phyloP scores from a whole-genome alignment of 2,113 vertebrate species.

The Percina caprodes region DNA sequence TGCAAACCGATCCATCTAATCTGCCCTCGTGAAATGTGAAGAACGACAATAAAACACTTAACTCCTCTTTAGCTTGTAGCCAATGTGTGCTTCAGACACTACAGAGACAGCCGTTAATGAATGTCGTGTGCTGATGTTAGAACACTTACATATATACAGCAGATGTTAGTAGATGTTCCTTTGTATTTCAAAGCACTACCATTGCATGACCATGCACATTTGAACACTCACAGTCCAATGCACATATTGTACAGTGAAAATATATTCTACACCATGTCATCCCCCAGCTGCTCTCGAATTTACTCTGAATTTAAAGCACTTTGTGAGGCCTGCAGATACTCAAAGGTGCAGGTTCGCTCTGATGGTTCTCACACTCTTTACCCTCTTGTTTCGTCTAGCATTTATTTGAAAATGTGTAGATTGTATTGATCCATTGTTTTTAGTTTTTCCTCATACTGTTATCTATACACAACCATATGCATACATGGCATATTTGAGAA shows the following conservation, averaged over 20 bases:
- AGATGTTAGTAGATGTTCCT: constrained; percentile 15
- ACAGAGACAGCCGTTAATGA: constrained; percentile 29
- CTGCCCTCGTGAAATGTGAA: constrained; percentile 68
- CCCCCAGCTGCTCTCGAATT: background rate
- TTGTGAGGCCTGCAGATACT: constrained; percentile 56
- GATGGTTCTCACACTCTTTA: background rate
- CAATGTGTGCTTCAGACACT: constrained; percentile 25
- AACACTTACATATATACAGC: constrained; percentile 4
- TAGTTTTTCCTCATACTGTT: constrained; percentile 28
- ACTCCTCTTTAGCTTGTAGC: constrained; percentile 26
- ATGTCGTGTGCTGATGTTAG: constrained; percentile 32
- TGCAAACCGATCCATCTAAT: constrained; percentile 67
- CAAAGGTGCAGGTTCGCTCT: constrained; percentile 34
- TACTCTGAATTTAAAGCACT: constrained; percentile 66
- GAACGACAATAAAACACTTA: constrained; percentile 12
- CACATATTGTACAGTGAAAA: constrained; percentile 51
- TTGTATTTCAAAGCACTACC: constrained; percentile 53
- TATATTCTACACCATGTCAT: background rate
- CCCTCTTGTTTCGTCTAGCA: constrained; percentile 19
- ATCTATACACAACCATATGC: constrained; percentile 50
- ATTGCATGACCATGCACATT: constrained; percentile 62
- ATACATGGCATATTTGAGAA: constrained; percentile 66
- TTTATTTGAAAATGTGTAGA: constrained; percentile 71
- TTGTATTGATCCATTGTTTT: constrained; percentile 24
- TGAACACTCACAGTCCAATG: constrained; percentile 46